These are phyloP conservation scores for Triops longicaudatus DNA, from an alignment of 1,140 invertebrate genomes.

Conservation along the genomic window DNA sequence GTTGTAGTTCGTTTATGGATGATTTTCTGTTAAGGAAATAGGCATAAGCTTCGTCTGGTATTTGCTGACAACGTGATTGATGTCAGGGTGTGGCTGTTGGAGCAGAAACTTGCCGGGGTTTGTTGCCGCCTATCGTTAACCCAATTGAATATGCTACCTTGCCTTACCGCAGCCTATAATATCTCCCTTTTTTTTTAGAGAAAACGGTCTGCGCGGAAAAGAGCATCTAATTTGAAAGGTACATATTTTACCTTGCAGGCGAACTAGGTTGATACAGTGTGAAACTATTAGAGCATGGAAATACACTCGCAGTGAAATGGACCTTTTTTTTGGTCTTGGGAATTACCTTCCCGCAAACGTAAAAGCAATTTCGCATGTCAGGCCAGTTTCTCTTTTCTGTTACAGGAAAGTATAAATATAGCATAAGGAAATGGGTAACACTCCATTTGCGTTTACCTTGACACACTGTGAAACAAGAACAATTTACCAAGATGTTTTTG, in stretches of 20 bases:
- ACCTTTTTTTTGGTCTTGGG: background rate
- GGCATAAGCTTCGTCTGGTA: background rate
- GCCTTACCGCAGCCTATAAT: background rate
- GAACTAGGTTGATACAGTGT: background rate
- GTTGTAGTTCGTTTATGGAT: background rate
- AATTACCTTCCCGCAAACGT: background rate
- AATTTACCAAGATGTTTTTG: background rate
- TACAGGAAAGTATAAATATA: background rate
- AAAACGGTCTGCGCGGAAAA: no score
- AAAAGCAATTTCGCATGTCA: background rate
- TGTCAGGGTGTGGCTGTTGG: background rate
- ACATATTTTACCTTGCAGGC: no score
- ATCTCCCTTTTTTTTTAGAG: background rate
- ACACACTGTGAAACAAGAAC: background rate
- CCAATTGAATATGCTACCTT: background rate
- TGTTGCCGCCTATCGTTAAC: background rate
- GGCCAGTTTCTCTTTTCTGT: background rate
- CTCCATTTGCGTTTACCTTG: background rate
- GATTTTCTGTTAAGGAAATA: background rate
- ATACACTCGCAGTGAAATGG: background rate
- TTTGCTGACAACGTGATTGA: background rate
- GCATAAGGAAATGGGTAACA: background rate
- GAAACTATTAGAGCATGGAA: background rate
- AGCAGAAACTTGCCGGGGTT: background rate
- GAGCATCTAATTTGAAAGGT: no score